Base-by-base conservation (phyloP, 2,113 vertebrate species). In the Hylia prasina region DNA sequence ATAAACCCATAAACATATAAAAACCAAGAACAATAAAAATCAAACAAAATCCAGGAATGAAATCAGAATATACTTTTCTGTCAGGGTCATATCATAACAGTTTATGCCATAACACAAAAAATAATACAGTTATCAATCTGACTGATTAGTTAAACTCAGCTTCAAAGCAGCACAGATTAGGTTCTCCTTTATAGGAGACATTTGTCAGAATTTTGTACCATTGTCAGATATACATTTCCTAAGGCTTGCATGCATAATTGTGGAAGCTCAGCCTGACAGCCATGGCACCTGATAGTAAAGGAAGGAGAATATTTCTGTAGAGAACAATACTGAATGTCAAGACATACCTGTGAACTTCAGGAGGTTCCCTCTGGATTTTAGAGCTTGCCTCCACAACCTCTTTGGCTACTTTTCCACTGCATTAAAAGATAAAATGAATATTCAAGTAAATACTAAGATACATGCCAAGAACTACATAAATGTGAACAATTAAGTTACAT, bases 331-430 rank as follows among this genome's bases (percentile, higher is more conserved):
- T 37, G n/a, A 90, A 63, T 28, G 19, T 44, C 19, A 75, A 78
- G 57, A 85, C 94, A 97, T 97, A 99, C 99, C 99, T 99, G 96
- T 98, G 97, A 65, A 99, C 98, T 94, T 98, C 98, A 7, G 99
- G 99, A 33, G 99, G 99, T 44, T 99, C 99, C 84, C 99, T 98
- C 97, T 99, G 99, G 95, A 99, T 99, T 97, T 99, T 99, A 63
- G 99, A 99, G 94, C 99, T 99, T 87, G 99, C 99, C 88, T 99
- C 99, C 56, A 99, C 99, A 78, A 99, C 99, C 91, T 99, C 99
- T 98, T 99, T 99, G 84, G 99, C 99, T 84, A 99, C 99, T 98
- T 98, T 98, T 76, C 99, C 99, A 69, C 99, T 99, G 92, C 37
- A 97, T 95, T 70, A 93, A 94, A 70, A 96, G 30, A 96, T 9